Percentiles rank a stretch among this genome's conserved stretches.
Conservation (phyloP, 2,888 invertebrate species). For the Caenorhabditis panamensis region DNA sequence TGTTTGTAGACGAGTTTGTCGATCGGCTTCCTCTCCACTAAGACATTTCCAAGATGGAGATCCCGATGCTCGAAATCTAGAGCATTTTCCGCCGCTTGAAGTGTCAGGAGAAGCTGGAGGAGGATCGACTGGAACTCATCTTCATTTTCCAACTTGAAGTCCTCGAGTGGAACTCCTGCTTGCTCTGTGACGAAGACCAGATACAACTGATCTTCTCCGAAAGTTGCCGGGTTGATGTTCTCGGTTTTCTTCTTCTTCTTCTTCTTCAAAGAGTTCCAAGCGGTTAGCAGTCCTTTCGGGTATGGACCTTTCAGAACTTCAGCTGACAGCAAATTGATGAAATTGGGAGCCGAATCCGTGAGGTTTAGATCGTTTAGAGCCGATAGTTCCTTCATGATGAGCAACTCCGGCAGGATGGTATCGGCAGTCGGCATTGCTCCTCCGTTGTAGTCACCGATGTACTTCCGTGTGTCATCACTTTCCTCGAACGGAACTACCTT, state of each 20-base stretch:
- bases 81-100: conserved; percentile 87
- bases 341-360: conserved; percentile 86
- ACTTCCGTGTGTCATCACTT: too few relatives aligned
- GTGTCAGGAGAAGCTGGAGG: conserved; percentile 88
- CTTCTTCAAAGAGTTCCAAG: conserved; percentile 90
- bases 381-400: conserved; percentile 67
- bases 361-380: conserved; percentile 82
- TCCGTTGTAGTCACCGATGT: too few relatives aligned
- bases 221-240: conserved; percentile 85
- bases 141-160: conserved; percentile 83
- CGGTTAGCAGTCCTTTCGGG: conserved; percentile 87
- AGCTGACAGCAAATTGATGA: conserved; percentile 85
- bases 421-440: too few relatives aligned
- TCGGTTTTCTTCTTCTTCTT: conserved; percentile 80
- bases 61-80: conserved; percentile 95
- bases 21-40: conserved; percentile 40
- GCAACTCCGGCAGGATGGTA: too few relatives aligned
- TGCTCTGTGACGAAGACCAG: conserved; percentile 90
- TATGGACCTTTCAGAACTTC: conserved; percentile 86
- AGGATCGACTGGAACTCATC: conserved; percentile 83
- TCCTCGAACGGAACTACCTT: too few relatives aligned
- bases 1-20: conserved; percentile 83
- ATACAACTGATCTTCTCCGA: conserved; percentile 87
- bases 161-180: conserved; percentile 91
- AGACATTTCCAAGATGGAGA: conserved; percentile 92